Evolutionary conservation across 2,888 invertebrate species (phyloP).

Genomic region (Standfussiana lucernea): DNA sequence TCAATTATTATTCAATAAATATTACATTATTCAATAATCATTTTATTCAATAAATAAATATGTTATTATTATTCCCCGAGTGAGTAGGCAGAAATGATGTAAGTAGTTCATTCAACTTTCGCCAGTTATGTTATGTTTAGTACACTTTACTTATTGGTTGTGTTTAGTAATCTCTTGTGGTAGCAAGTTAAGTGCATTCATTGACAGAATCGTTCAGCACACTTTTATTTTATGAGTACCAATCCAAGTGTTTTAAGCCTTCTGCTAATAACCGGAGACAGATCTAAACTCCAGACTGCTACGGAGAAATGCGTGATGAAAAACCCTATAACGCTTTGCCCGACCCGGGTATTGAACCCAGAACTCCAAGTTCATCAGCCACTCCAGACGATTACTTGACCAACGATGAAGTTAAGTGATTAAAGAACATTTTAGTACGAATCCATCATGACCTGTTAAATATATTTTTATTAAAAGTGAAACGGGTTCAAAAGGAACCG

Average conservation of each 20-base stretch:
- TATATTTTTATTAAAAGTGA: slow-evolving; percentile 36
- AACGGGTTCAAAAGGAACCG: slow-evolving; percentile 35
- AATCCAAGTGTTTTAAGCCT: not conserved
- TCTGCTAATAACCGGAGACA: not conserved
- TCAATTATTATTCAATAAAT: no score
- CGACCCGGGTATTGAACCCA: not conserved
- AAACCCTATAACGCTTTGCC: not conserved
- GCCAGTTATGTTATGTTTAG: no score
- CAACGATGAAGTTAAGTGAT: not conserved
- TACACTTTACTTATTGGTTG: no score
- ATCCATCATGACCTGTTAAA: slow-evolving; percentile 17
- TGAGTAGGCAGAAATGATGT: not conserved
- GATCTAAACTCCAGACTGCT: not conserved
- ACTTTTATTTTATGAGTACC: not conserved
- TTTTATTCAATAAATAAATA: no score
- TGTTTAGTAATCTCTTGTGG: no score
- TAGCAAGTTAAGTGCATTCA: no score
- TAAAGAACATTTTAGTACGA: slow-evolving; percentile 12
- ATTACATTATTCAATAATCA: no score
- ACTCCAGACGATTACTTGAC: not conserved
- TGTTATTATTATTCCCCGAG: no score
- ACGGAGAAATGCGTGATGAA: not conserved
- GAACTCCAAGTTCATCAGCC: no score
- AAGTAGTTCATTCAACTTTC: no score
- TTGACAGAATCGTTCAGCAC: not conserved